Evolutionary conservation across 2,888 invertebrate genomes (phyloP).

Genomic region (Deroplatys truncata): DNA sequence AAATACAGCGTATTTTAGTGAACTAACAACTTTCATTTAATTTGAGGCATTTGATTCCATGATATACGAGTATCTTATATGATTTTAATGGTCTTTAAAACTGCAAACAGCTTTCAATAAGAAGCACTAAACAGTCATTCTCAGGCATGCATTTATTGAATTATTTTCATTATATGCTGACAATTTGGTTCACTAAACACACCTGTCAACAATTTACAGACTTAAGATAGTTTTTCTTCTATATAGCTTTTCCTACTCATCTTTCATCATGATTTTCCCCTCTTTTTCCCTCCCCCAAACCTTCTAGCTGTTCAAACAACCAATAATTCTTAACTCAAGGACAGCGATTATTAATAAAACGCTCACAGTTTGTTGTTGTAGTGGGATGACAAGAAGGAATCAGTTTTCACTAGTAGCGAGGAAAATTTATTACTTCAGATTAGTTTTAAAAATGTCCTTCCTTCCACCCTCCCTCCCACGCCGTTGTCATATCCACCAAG

Average conservation of each 20-base stretch:
- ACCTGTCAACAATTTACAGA: background rate
- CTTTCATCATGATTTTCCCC: background rate
- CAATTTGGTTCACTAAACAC: no score
- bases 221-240: background rate
- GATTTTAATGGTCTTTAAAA: no score
- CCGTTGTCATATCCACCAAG: background rate
- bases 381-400: slow-evolving; percentile 4
- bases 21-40: no score
- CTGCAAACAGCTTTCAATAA: no score
- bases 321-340: slow-evolving; percentile 13
- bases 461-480: background rate
- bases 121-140: no score
- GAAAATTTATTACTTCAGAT: slow-evolving; percentile 27
- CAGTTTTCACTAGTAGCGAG: slow-evolving; percentile 19
- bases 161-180: no score
- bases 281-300: background rate
- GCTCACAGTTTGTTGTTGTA: background rate
- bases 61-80: no score
- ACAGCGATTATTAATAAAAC: slow-evolving; percentile 16
- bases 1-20: no score
- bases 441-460: slow-evolving; percentile 23
- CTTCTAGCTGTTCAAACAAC: background rate
- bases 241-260: background rate
- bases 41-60: no score
- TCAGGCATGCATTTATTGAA: no score